Base-by-base conservation (phyloP, 2,797 vertebrate species). In the Galagoides demidoff region DNA sequence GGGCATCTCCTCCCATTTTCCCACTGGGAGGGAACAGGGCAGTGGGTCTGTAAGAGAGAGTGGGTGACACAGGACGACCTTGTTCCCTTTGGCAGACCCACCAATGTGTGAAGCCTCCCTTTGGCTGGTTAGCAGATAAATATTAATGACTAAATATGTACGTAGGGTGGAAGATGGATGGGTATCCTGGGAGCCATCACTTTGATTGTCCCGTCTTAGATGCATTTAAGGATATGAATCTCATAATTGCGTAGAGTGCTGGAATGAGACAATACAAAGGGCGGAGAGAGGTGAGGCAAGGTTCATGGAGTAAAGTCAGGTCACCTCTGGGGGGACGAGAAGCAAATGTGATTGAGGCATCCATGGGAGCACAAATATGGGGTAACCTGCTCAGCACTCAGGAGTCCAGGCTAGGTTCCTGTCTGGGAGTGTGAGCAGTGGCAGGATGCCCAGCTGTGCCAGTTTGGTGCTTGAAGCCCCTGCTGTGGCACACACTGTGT, bases 141-240 rank as follows among this genome's bases (percentile, higher is more conserved):
- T 43, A 76, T 23, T 25, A 49, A 45, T n/a, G 43, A 34, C 89
- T 39, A 59, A 89, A 55, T 23, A 17, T 13, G n/a, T 10, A 10
- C 2, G 49, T 1, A 3, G 61, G 70, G 17, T 27, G 9, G 95
- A 83, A 59, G 85, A 76, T 0, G 22, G 92, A 90, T 29, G 22
- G 63, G 89, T 19, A 45, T 73, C 88, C 71, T 7, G 79, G 90
- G 92, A 93, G 78, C 85, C 73, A 19, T 27, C 11, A 9, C n/a
- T 25, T 70, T 90, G 92, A 93, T 12, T 85, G 83, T 37, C 81
- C 49, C 85, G 66, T 78, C 92, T 84, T 34, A 23, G 45, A 39
- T 27, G 57, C 57, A 61, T 59, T 88, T 78, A 93, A 92, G 78
- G 64, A 74, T 77, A 39, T 73, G 37, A 55, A 45, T 19, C 13